Conservation (phyloP, 2,797 vertebrate species). For the Percopsis omiscomaycus region DNA sequence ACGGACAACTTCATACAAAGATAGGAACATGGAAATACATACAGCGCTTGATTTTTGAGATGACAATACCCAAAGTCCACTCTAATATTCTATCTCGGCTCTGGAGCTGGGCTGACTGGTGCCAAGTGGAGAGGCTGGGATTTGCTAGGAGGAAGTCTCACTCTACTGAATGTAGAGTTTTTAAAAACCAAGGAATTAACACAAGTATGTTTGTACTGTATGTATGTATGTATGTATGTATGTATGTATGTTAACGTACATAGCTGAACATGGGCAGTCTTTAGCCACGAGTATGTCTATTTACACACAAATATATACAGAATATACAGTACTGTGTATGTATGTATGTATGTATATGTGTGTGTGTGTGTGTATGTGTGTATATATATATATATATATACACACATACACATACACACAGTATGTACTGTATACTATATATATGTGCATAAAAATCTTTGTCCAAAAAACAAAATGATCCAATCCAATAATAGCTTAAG, state of each 20-base stretch:
- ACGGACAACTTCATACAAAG: conserved; percentile 76
- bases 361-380: conserved; percentile 18
- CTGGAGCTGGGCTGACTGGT: conserved; percentile 75
- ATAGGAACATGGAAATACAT: conserved; percentile 53
- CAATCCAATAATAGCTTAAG: conserved; percentile 64
- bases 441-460: conserved; percentile 33
- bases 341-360: conserved; percentile 68
- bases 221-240: conserved; percentile 65
- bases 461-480: conserved; percentile 60
- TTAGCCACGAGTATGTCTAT: conserved; percentile 71
- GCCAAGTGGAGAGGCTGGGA: conserved; percentile 73
- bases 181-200: conserved; percentile 77
- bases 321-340: conserved; percentile 76
- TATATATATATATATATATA: conserved; percentile 12
- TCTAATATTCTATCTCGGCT: conserved; percentile 58
- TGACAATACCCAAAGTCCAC: conserved; percentile 59
- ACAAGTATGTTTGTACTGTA: conserved; percentile 34
- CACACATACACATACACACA: conserved; percentile 59
- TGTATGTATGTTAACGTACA: conserved; percentile 67
- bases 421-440: conserved; percentile 41
- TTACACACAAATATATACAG: conserved; percentile 30
- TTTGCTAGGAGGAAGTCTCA: conserved; percentile 75
- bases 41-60: conserved; percentile 48
- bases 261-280: conserved; percentile 63
- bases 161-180: conserved; percentile 81